Percentiles rank a stretch among this genome's conserved stretches.
Conservation (phyloP, 1,140 invertebrate genomes). For the Polypedilum pembai region DNA sequence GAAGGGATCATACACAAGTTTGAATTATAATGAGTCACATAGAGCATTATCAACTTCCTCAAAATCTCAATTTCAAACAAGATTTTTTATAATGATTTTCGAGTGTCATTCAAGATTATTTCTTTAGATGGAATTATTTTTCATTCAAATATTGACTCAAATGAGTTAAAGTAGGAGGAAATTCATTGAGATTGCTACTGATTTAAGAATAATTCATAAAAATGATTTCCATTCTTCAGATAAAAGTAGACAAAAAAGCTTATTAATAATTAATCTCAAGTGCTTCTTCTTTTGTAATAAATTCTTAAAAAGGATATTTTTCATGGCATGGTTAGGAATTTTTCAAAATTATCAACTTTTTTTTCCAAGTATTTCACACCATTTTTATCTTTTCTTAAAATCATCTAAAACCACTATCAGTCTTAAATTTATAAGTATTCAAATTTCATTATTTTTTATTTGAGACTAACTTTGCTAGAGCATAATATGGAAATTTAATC, state of each 20-base stretch:
- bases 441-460: neutral
- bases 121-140: neutral
- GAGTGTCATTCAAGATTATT: conserved; percentile 26
- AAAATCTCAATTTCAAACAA: conserved; percentile 6
- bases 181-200: neutral
- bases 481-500: neutral
- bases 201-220: too few relatives aligned
- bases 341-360: neutral
- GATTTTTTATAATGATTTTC: neutral
- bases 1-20: neutral
- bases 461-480: too few relatives aligned
- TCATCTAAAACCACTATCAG: too few relatives aligned
- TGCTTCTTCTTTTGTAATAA: too few relatives aligned
- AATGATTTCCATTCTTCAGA: too few relatives aligned
- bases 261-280: conserved; percentile 23
- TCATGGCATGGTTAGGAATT: too few relatives aligned
- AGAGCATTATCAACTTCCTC: neutral
- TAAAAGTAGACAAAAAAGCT: neutral
- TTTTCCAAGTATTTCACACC: neutral
- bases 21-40: neutral
- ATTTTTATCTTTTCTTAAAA: neutral
- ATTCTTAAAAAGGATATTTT: neutral
- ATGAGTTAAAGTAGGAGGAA: neutral
- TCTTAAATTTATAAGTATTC: too few relatives aligned
- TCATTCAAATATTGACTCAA: conserved; percentile 23